Evolutionary conservation across 1,140 invertebrate genomes (phyloP).

Genomic region (Saccostrea glomerata): DNA sequence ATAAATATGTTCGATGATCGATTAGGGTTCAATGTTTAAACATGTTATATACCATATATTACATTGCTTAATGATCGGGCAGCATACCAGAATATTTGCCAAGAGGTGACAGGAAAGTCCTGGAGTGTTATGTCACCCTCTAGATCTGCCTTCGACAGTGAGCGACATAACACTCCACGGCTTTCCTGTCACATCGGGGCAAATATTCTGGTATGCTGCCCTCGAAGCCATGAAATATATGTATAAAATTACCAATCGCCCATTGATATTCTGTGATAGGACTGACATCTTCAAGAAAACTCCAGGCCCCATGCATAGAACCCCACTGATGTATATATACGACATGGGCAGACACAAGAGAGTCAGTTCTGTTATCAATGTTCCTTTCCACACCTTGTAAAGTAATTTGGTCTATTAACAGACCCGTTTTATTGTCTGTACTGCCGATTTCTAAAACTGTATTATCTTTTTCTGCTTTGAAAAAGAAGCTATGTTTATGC

Average conservation of each 20-base stretch:
- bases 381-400: constrained; percentile 51
- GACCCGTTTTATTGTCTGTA: constrained; percentile 44
- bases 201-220: too few relatives aligned
- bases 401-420: constrained; percentile 52
- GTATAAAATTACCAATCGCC: constrained; percentile 61
- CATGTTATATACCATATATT: too few relatives aligned
- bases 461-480: constrained; percentile 32
- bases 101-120: too few relatives aligned
- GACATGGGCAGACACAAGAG: constrained; percentile 48
- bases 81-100: too few relatives aligned
- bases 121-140: too few relatives aligned
- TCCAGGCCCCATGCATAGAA: constrained; percentile 63
- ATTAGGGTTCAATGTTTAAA: too few relatives aligned
- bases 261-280: constrained; percentile 63
- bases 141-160: too few relatives aligned
- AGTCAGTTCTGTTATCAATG: not conserved
- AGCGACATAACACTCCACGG: too few relatives aligned
- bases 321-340: constrained; percentile 64
- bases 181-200: too few relatives aligned
- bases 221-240: too few relatives aligned
- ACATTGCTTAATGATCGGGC: too few relatives aligned
- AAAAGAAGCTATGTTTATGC: constrained; percentile 62
- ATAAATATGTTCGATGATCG: too few relatives aligned
- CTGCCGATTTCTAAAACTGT: constrained; percentile 45
- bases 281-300: constrained; percentile 58